Base-by-base conservation (phyloP, 1,140 invertebrate genomes). In the Amphibalanus amphitrite region DNA sequence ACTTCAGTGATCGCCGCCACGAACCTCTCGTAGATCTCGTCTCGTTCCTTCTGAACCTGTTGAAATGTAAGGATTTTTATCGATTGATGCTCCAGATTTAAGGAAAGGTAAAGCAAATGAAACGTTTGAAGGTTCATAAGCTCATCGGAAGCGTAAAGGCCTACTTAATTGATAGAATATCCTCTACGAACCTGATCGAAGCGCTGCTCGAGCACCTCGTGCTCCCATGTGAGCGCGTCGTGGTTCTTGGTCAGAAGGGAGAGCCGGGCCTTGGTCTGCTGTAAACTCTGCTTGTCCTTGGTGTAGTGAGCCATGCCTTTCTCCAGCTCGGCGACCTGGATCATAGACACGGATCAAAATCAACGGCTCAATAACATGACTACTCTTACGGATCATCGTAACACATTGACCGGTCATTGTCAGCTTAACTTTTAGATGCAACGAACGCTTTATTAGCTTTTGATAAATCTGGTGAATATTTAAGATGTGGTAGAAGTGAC, bases 1-100 rank as follows among this genome's bases (percentile, higher is more conserved):
- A 83, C 81, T 73, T 82, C 81, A 69, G 82, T 80, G 69, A 83
- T 80, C 10, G 82, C 81, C 72, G 80, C 80, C 29, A 82, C 79
- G 77, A 82, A 83, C 74, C 80, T 81, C 28, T 76, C 75, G 74
- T 82, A 82, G 69, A 82, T 71, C 30, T 82, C 80, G 75, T 82
- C 80, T 72, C 82, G 74, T 74, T 83, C 82, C 69, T 59, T 59
- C 47, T 59, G 13, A 59, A 59, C 47, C 47, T 59, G 47, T 59
- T 59, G 25, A 15, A 13, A 59, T 59, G 13, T 59, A 15, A 15
- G 13, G 13, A 15, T 15, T 25, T 59, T 59, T 59, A 15, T 59
- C 47, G 13, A 59, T 25, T 13, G 25, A 59, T 59, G 25, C 25
- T 59, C 47, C 13, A 15, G 25, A 15, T 59, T 13, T 15, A 59